Evolutionary conservation across 2,888 invertebrate genomes (phyloP).

Genomic region (Pachliopta kotzebuea): DNA sequence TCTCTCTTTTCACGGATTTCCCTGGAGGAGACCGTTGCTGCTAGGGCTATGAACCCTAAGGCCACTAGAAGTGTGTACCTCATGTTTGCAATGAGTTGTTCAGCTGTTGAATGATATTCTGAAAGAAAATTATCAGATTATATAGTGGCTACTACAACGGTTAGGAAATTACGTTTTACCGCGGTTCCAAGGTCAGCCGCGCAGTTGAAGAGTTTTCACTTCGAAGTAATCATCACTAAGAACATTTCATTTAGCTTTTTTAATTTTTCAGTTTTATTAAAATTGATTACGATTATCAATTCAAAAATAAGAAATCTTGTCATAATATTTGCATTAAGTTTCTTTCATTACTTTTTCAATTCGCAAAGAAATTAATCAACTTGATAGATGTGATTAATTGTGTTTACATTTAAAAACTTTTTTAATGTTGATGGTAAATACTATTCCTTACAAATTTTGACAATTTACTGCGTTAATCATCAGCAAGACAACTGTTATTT

Average conservation of each 20-base stretch:
- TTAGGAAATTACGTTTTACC: constrained; percentile 55
- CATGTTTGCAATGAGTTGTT: constrained; percentile 54
- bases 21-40: constrained; percentile 69
- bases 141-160: constrained; percentile 55
- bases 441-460: no score
- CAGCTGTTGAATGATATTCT: constrained; percentile 63
- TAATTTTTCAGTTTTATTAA: no score
- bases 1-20: constrained; percentile 72
- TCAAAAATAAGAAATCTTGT: no score
- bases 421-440: no score
- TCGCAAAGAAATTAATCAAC: no score
- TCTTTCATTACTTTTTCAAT: no score
- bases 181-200: constrained; percentile 61
- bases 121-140: constrained; percentile 59
- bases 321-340: no score
- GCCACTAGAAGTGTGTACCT: constrained; percentile 57
- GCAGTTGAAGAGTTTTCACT: constrained; percentile 46
- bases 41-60: constrained; percentile 70
- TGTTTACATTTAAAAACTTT: no score
- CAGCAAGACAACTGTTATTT: no score
- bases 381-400: no score
- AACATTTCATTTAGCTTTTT: not conserved
- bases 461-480: no score
- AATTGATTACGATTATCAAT: no score
- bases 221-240: constrained; percentile 7